Evolutionary conservation across 2,797 vertebrate genomes (phyloP).

Genomic region (Sebastes trivittatus): DNA sequence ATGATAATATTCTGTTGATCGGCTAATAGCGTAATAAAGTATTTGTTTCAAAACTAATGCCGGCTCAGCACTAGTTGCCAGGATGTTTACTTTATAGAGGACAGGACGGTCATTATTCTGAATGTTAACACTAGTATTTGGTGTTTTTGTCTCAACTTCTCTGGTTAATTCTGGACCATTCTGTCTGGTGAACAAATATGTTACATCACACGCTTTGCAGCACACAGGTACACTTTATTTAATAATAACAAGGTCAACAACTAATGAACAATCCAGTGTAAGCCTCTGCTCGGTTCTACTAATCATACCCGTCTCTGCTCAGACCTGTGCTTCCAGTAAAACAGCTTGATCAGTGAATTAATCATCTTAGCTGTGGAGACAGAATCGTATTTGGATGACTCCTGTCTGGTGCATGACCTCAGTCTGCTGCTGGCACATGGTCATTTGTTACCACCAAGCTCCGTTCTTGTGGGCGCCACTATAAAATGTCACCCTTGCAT

Average conservation of each 20-base stretch:
- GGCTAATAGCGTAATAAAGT: not conserved
- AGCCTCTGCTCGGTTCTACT: not conserved
- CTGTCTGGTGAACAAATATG: not conserved
- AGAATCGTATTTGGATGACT: conserved; percentile 28
- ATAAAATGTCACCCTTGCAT: conserved; percentile 14
- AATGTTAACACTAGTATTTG: not conserved
- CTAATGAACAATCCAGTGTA: not conserved
- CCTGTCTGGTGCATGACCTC: conserved; percentile 52
- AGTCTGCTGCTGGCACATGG: not conserved
- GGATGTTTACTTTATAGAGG: not conserved
- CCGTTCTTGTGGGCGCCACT: conserved; percentile 1
- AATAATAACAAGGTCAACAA: not conserved
- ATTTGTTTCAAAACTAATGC: not conserved
- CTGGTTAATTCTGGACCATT: not conserved
- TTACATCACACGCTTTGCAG: not conserved
- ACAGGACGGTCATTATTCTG: not conserved
- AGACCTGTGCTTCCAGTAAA: conserved; percentile 39
- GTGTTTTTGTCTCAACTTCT: not conserved
- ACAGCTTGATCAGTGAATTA: conserved; percentile 50
- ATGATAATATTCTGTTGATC: not conserved
- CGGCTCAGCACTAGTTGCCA: not conserved
- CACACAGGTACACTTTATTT: not conserved
- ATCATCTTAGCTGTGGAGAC: conserved; percentile 49
- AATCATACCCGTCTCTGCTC: conserved; percentile 4
- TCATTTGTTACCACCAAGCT: conserved; percentile 32